Percentiles rank a stretch among this genome's conserved stretches.
Evolutionary conservation across 2,113 vertebrate genomes (phyloP).

Genomic region (Ifrita kowaldi): DNA sequence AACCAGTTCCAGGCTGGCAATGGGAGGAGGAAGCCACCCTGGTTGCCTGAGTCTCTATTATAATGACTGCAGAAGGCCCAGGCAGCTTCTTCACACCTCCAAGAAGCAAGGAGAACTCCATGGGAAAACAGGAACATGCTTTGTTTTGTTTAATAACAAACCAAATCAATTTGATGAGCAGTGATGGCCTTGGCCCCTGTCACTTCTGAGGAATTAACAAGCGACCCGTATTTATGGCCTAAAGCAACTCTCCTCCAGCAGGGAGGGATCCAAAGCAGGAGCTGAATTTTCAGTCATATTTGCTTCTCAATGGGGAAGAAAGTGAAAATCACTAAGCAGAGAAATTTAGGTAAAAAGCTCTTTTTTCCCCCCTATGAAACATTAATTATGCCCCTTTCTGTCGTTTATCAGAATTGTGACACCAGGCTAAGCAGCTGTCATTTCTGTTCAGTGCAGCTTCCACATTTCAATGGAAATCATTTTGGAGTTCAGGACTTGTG

Average conservation of each 20-base stretch:
- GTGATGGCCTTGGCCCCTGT: not conserved
- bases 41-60: not conserved
- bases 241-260: slow-evolving; percentile 29
- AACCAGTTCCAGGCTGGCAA: not conserved
- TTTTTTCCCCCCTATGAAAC: accelerated
- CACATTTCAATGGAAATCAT: not conserved
- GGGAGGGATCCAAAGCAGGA: not conserved
- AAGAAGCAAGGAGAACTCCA: not conserved
- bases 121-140: not conserved
- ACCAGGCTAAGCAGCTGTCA: not conserved
- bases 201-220: slow-evolving; percentile 49
- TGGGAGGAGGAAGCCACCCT: not conserved
- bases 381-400: not conserved
- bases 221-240: not conserved
- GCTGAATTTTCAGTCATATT: not conserved
- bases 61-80: not conserved
- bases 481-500: not conserved
- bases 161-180: slow-evolving; percentile 44
- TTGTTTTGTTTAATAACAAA: slow-evolving; percentile 54
- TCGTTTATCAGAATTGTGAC: not conserved
- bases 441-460: not conserved
- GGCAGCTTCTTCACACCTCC: not conserved
- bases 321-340: not conserved
- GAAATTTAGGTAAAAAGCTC: not conserved
- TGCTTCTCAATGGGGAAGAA: not conserved